phyloP scores from a whole-genome alignment of 2,797 vertebrate genomes.

The Strix occidentalis region DNA sequence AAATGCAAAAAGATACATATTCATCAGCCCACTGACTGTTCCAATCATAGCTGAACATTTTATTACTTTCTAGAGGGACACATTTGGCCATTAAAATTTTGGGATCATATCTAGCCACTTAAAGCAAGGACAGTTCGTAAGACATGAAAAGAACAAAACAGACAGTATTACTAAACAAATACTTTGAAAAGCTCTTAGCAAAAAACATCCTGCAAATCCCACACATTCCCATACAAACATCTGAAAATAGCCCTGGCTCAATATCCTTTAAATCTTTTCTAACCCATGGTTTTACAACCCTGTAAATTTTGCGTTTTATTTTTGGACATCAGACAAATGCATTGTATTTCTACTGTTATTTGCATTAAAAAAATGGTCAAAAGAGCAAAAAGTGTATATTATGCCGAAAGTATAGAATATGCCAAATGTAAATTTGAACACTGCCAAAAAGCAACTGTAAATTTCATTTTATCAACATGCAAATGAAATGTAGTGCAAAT shows the following conservation, averaged over 20 bases:
- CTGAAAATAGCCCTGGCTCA: neutral
- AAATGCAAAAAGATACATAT: neutral
- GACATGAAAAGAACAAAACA: neutral
- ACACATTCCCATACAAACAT: neutral
- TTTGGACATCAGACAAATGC: constrained; percentile 21
- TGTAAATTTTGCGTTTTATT: constrained; percentile 27
- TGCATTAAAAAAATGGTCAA: constrained; percentile 59
- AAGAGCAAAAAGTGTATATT: constrained; percentile 37
- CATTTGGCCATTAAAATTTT: neutral
- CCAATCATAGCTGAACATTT: constrained; percentile 26
- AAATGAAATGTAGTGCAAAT: constrained; percentile 68
- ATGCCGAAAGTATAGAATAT: constrained; percentile 27
- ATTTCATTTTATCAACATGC: constrained; percentile 65
- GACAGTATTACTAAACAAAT: neutral
- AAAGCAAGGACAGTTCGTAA: neutral
- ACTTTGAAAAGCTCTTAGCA: constrained; percentile 13
- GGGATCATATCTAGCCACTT: neutral
- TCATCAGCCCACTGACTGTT: constrained; percentile 3
- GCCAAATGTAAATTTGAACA: constrained; percentile 72
- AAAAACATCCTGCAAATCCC: neutral
- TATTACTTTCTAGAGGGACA: constrained; percentile 1
- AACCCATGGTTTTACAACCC: neutral
- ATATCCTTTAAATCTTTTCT: neutral
- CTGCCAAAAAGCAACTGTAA: constrained; percentile 63
- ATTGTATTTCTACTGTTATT: constrained; percentile 30